Evolutionary conservation across 2,888 invertebrate genomes (phyloP).

Genomic region (Nymphalis urticae): DNA sequence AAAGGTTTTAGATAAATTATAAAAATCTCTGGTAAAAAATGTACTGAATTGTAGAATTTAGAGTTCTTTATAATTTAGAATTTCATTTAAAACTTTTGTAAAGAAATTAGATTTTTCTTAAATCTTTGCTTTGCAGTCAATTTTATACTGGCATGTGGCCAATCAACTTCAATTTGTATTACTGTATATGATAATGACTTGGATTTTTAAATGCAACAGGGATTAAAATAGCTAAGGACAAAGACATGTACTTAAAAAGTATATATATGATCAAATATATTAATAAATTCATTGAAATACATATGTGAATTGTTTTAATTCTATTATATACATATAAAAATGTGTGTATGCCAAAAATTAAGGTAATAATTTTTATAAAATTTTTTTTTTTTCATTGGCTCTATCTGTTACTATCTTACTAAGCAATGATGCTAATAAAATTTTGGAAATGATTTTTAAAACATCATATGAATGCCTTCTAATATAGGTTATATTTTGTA

Average conservation of each 20-base stretch:
- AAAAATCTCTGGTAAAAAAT: not conserved
- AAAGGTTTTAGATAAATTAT: too few species aligned
- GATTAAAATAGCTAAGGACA: conserved; percentile 26
- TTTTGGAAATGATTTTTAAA: too few species aligned
- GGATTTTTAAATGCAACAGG: conserved; percentile 23
- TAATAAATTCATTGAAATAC: not conserved
- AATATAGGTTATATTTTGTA: too few species aligned
- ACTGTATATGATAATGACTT: conserved; percentile 18
- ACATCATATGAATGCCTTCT: too few species aligned
- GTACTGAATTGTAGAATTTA: not conserved
- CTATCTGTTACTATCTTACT: too few species aligned
- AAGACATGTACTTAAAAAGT: conserved; percentile 1
- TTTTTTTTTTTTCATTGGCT: too few species aligned
- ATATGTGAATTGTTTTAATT: too few species aligned
- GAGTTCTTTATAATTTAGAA: not conserved
- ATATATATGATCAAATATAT: not conserved
- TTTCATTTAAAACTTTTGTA: not conserved
- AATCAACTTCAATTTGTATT: conserved; percentile 3
- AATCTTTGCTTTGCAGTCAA: conserved; percentile 16
- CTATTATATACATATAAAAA: too few species aligned
- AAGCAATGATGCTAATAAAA: too few species aligned
- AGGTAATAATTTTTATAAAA: too few species aligned
- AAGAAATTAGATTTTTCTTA: conserved; percentile 4
- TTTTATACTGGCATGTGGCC: conserved; percentile 17
- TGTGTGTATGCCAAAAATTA: too few species aligned